Evolutionary conservation across 2,797 vertebrate species (phyloP), one percentile per base, ranked within the genome.

Genomic region (Enoplosus armatus): DNA sequence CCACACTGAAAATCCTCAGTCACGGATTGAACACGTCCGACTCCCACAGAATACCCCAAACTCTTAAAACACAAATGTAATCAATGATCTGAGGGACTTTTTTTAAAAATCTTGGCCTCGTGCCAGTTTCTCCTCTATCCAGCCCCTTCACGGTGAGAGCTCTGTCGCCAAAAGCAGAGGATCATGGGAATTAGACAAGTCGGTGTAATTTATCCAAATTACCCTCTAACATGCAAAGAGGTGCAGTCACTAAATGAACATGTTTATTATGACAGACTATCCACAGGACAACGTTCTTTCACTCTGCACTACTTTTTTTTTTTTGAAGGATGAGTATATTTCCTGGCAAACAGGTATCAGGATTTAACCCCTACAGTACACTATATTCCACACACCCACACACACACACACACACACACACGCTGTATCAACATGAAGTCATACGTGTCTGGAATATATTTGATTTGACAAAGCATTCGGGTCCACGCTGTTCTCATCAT

Each of bases 401-500:
- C 45, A n/a, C n/a, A n/a, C n/a, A n/a, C n/a, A n/a, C n/a, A n/a
- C n/a, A n/a, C n/a, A n/a, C n/a, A n/a, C n/a, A n/a, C n/a, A n/a
- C n/a, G n/a, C n/a, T n/a, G n/a, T 26, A 35, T 53, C 37, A 67
- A 37, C 72, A 69, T 48, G 58, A 75, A 76, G 60, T 62, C 76
- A 47, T 59, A 24, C 65, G 61, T 65, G 73, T 66, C 33, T 65
- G 76, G 70, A 75, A 80, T 83, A 50, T 33, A 33, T 89, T 71
- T 43, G 66, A 70, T 72, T 81, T 66, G 0, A 55, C 59, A 65
- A 64, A 84, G 56, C 68, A 24, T 35, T 31, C 8, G 1, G 26
- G 56, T 81, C 63, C 75, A 77, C 43, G 18, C 75, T 84, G 72
- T 73, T 77, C 69, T 69, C 83, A 18, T 86, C 85, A 76, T 91